Percentiles rank a stretch among this genome's conserved stretches.
phyloP scores from a whole-genome alignment of 2,888 invertebrate species.

The Caenorhabditis sulstoni region DNA sequence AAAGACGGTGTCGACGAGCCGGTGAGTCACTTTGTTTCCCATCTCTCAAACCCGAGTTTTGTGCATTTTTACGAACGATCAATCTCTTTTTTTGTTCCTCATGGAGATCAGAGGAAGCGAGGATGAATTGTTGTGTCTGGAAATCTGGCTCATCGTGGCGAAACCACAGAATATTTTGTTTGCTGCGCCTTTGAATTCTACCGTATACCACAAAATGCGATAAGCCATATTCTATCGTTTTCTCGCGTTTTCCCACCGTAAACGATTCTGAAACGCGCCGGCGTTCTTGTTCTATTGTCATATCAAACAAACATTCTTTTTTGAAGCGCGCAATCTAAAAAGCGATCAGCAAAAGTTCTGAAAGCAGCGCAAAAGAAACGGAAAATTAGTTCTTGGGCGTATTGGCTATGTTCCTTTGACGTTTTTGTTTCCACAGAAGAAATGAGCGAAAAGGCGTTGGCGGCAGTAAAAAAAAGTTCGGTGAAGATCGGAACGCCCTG shows the following conservation, averaged over 20 bases:
- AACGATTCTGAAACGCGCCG: background rate
- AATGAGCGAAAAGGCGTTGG: constrained; percentile 38
- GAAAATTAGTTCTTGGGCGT: constrained; percentile 9
- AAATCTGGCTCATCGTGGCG: constrained; percentile 5
- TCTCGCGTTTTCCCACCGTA: constrained; percentile 4
- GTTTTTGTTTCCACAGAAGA: constrained; percentile 45
- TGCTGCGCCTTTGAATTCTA: constrained; percentile 24
- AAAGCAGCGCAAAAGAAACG: constrained; percentile 14
- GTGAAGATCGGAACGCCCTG: constrained; percentile 30
- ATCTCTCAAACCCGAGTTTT: too few species aligned
- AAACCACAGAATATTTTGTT: background rate
- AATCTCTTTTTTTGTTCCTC: background rate
- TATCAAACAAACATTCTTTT: constrained; percentile 11
- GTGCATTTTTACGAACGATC: background rate
- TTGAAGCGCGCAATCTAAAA: constrained; percentile 4
- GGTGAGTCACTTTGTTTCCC: constrained; percentile 23
- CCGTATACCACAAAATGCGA: constrained; percentile 4
- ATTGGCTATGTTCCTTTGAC: constrained; percentile 36
- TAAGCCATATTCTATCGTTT: background rate
- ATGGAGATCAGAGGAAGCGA: background rate
- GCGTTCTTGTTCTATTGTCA: constrained; percentile 1
- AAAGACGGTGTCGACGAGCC: constrained; percentile 45
- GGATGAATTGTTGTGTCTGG: background rate
- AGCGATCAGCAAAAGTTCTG: constrained; percentile 7
- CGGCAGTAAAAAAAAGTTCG: background rate